Base-by-base conservation (phyloP, 2,888 invertebrate species). In the Acanthococcus lagerstroemiae region DNA sequence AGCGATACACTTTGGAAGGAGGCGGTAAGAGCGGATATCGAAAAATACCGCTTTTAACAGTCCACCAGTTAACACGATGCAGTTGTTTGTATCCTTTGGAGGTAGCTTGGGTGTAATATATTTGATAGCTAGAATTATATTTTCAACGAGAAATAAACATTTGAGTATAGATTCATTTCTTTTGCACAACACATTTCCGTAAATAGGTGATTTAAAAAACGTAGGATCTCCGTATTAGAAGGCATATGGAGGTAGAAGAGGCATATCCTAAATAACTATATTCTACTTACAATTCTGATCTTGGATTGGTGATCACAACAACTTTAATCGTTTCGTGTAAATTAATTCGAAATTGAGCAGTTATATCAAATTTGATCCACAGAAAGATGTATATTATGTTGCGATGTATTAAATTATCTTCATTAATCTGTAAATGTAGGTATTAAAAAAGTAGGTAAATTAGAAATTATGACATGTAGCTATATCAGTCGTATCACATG, bases 1-100 rank as follows among this genome's bases (percentile, higher is more conserved):
- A 80, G 19, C 80, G 77, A 74, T 84, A 88, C 26, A 86, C 82
- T 24, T 79, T 79, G 45, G 79, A 78, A 0, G 83, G 77, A 1
- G 80, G 77, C 0, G 87, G 86, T 48, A 88, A 75, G 0, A 86
- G 79, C 0, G 87, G 87, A 0, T 82, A 82, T 70, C 81, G 82
- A 74, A 84, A 86, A 12, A 87, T 76, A 0, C 83, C 81, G 63
- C 78, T 76, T 54, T 77, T 78, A 50, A 78, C 74, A 4, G 83
- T 81, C 83, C 86, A 87, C 87, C 87, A 88, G 75, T 88, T 88
- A 9, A 87, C 83, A 71, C 86, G 75, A 1, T 79, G 76, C 46
- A 88, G 75, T 70, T 81, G 80, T 37, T 67, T 65, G 17, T 78
- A 75, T 15, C 79, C 81, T 63, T 82, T 76, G 0, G 87, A 80